Base-by-base conservation (phyloP, 2,113 vertebrate species). In the Hippocampus comes region DNA sequence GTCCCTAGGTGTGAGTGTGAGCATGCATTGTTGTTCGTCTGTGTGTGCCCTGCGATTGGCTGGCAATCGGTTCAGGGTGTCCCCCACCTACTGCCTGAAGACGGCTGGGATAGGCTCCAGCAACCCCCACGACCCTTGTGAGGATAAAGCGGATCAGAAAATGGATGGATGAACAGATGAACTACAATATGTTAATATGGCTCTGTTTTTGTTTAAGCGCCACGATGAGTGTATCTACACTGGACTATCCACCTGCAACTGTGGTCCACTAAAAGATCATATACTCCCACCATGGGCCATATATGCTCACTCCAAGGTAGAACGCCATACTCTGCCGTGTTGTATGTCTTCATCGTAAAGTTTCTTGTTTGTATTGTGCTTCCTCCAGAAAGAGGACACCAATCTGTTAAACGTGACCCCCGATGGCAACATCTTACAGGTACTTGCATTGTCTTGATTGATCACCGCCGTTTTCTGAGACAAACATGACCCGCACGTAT, bases 251-350 rank as follows among this genome's bases (percentile, higher is more conserved):
- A 66, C 89, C 49, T 98, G 96, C 68, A 92, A 94, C 46, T 95
- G 94, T n/a, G 96, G 96, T 15, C 77, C 79, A 1, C 89, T 97
- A 70, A 93, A 78, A 67, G 95, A 97, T 74, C 96, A 98, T 76
- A 85, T 97, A 77, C 87, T 98, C 74, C 95, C 96, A 68, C 95
- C 96, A 0, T 94, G 95, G 72, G 93, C 94, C 77, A 96, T 98
- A 80, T 94, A 94, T 51, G 90, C 94, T 0, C 84, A 93, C 18
- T 93, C 96, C 59, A 93, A 95, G 94, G 95, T 97, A 86, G 67
- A 60, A 71, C 3, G 1, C 8, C n/a, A 27, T 46, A 15, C 5
- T 20, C 17, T 38, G 42, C 12, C 15, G 1, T 6, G 1, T 34
- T 56, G 23, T 55, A 12, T 18, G 15, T 20, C 14, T 27, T 25